A percentile compares a stretch with the other conserved stretches of the same genome.
phyloP scores from a whole-genome alignment of 2,888 invertebrate species.

The Eupithecia subumbrata region DNA sequence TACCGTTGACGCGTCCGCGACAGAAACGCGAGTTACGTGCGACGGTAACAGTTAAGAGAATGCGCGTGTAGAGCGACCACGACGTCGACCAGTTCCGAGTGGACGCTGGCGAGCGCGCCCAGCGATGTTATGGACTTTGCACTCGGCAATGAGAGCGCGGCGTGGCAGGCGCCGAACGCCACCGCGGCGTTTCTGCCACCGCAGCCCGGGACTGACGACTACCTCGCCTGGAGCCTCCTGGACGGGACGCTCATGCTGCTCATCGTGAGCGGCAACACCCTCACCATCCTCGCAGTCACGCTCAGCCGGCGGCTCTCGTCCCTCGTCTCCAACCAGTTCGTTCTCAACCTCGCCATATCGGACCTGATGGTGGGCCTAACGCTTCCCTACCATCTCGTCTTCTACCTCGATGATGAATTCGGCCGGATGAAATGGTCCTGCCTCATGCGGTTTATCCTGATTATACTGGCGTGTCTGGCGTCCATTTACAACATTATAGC shows the following conservation, averaged over 20 bases:
- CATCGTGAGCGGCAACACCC: constrained; percentile 89
- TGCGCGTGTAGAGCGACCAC: constrained; percentile 72
- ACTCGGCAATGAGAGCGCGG: constrained; percentile 71
- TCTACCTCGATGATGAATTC: constrained; percentile 86
- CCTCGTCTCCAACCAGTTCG: constrained; percentile 90
- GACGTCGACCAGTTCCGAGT: constrained; percentile 75
- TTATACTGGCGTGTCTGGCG: constrained; percentile 90
- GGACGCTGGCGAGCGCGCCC: constrained; percentile 78
- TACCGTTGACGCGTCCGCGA: constrained; percentile 54
- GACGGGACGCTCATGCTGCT: constrained; percentile 86
- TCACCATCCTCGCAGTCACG: constrained; percentile 90
- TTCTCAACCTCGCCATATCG: constrained; percentile 90
- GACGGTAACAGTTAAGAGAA: constrained; percentile 66
- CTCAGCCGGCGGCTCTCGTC: constrained; percentile 87
- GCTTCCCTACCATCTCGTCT: constrained; percentile 90
- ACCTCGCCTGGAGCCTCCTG: constrained; percentile 86
- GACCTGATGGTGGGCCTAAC: constrained; percentile 91
- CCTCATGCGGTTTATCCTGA: constrained; percentile 88
- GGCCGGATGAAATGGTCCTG: constrained; percentile 86
- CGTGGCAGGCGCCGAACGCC: constrained; percentile 64
- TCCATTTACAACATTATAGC: constrained; percentile 91
- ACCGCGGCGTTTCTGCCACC: constrained; percentile 52
- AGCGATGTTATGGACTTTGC: constrained; percentile 82
- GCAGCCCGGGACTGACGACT: constrained; percentile 62
- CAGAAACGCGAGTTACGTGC: constrained; percentile 61